Conservation (phyloP, 2,113 vertebrate species). For the Panurus biarmicus region DNA sequence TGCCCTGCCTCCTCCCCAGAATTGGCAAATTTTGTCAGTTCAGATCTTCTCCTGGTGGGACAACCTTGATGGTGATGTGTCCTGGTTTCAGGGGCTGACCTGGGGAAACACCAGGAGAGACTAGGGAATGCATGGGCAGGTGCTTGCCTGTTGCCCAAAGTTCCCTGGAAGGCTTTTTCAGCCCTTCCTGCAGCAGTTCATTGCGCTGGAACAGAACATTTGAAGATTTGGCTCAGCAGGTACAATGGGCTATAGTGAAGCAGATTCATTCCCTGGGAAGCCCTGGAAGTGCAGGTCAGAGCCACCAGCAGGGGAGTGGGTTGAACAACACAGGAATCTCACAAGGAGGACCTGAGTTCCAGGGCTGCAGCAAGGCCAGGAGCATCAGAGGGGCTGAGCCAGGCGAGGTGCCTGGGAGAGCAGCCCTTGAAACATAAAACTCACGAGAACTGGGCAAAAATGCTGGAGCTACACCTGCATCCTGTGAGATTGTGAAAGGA, state of each 20-base stretch:
- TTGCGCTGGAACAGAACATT: neutral
- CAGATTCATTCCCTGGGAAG: neutral
- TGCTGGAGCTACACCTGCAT: rapidly evolving
- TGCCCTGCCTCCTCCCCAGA: neutral
- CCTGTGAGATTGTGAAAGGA: rapidly evolving
- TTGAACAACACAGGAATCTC: rapidly evolving
- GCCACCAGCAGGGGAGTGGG: neutral
- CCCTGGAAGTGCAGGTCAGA: neutral
- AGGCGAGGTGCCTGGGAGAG: too few species aligned
- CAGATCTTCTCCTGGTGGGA: neutral
- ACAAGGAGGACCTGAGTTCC: neutral
- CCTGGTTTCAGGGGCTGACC: neutral
- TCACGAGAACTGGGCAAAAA: rapidly evolving
- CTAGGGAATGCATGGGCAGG: rapidly evolving
- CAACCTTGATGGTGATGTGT: rapidly evolving
- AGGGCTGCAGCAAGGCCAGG: neutral
- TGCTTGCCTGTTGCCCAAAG: rapidly evolving
- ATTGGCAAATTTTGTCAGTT: neutral
- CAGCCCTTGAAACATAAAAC: neutral
- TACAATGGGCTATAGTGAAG: neutral
- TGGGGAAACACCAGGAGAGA: neutral
- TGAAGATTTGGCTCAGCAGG: neutral
- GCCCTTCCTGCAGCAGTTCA: neutral
- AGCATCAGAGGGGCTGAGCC: neutral
- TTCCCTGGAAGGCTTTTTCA: neutral